phyloP scores from a whole-genome alignment of 2,888 invertebrate species.

The Trissolcus japonicus region DNA sequence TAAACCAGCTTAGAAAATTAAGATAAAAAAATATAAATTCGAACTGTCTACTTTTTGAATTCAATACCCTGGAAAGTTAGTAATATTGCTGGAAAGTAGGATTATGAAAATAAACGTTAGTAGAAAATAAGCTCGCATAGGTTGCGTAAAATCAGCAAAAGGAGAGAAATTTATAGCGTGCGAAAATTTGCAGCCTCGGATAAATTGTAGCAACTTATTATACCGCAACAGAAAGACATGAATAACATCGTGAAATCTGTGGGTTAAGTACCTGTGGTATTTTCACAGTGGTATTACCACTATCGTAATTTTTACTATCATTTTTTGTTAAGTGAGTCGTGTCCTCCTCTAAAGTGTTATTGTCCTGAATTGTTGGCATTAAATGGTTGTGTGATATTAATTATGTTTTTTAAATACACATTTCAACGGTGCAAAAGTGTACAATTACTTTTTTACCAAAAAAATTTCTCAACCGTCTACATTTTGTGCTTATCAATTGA shows the following conservation, averaged over 20 bases:
- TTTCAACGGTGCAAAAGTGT: slow-evolving; percentile 20
- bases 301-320: slow-evolving; percentile 43
- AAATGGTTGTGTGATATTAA: slow-evolving; percentile 44
- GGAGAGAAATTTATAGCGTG: slow-evolving; percentile 26
- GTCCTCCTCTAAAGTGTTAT: slow-evolving; percentile 43
- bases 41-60: neutral
- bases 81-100: neutral
- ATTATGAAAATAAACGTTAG: neutral
- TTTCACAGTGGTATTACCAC: slow-evolving; percentile 38
- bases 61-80: neutral
- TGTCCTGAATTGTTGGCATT: slow-evolving; percentile 46
- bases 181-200: slow-evolving; percentile 14
- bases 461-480: neutral
- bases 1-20: too few species aligned
- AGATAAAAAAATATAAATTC: neutral
- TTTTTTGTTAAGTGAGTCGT: slow-evolving; percentile 35
- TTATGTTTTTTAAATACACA: slow-evolving; percentile 17
- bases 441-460: neutral
- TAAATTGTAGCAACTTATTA: slow-evolving; percentile 28
- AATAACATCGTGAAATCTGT: slow-evolving; percentile 41
- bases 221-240: slow-evolving; percentile 29
- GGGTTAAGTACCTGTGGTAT: slow-evolving; percentile 43
- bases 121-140: neutral
- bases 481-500: slow-evolving; percentile 1
- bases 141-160: slow-evolving; percentile 25